A percentile compares a stretch with the other conserved stretches of the same genome.
Conservation (phyloP, 2,113 vertebrate species). For the Hydrolagus affinis region DNA sequence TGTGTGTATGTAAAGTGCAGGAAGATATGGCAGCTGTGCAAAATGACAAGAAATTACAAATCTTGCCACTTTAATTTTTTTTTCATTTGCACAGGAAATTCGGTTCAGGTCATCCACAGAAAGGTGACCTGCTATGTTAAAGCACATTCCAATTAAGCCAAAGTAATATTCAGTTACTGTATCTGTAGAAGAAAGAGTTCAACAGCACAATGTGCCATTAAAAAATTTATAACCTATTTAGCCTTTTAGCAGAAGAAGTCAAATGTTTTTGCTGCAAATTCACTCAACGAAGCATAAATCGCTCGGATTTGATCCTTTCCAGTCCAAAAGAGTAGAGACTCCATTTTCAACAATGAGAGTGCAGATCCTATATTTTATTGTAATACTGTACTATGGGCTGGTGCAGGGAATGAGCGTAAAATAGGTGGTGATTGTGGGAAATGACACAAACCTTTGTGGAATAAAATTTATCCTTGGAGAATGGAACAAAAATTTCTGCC, state of each 20-base stretch:
- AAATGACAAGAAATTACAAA: neutral
- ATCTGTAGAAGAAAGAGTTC: neutral
- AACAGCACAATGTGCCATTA: neutral
- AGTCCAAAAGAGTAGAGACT: neutral
- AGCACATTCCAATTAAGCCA: neutral
- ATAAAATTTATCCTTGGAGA: neutral
- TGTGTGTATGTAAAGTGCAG: neutral
- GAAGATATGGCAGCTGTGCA: neutral
- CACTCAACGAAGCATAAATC: neutral
- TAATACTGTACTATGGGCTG: neutral
- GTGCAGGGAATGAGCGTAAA: neutral
- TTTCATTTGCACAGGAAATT: neutral
- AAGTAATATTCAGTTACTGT: neutral
- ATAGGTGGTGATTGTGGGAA: neutral
- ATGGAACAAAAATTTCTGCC: neutral
- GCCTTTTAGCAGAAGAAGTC: neutral
- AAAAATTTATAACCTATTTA: constrained; percentile 4
- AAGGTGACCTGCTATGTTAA: neutral
- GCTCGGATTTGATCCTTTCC: constrained; percentile 10
- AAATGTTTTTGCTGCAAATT: constrained; percentile 4
- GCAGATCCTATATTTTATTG: neutral
- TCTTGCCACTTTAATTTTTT: no score
- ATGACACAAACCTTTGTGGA: neutral
- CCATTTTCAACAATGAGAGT: neutral
- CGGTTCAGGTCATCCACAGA: neutral